Evolutionary conservation across 2,888 invertebrate species (phyloP).

Genomic region (Epiblema foenella): DNA sequence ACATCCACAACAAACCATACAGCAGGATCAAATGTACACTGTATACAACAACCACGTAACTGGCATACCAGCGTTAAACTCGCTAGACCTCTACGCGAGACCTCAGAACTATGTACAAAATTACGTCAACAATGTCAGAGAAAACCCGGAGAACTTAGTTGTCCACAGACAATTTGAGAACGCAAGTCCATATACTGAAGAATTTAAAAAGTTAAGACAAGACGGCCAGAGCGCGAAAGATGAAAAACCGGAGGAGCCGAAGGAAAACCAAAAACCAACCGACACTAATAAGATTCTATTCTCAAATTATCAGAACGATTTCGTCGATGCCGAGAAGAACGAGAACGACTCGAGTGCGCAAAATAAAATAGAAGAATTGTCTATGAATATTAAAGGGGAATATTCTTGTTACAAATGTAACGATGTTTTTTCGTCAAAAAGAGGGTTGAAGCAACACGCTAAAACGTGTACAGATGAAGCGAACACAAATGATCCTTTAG

Average conservation of each 20-base stretch:
- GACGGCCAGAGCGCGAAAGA: conserved; percentile 57
- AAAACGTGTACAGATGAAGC: conserved; percentile 65
- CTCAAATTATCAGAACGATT: conserved; percentile 54
- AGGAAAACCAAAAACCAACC: conserved; percentile 72
- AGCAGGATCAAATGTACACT: conserved; percentile 65
- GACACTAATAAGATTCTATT: conserved; percentile 72
- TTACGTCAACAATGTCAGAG: conserved; percentile 58
- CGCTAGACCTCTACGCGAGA: conserved; percentile 66
- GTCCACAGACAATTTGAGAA: conserved; percentile 72
- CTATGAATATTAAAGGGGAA: conserved; percentile 73
- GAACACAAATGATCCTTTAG: conserved; percentile 53
- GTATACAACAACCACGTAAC: conserved; percentile 64
- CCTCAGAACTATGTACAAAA: conserved; percentile 67
- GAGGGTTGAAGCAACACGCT: conserved; percentile 72
- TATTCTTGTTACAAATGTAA: conserved; percentile 75
- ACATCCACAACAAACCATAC: conserved; percentile 54
- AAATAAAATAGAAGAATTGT: conserved; percentile 66
- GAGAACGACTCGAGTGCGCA: conserved; percentile 58
- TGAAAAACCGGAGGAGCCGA: conserved; percentile 66
- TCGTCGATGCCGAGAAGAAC: conserved; percentile 51
- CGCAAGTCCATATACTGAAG: conserved; percentile 64
- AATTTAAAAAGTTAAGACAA: conserved; percentile 65
- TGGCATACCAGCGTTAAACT: conserved; percentile 61
- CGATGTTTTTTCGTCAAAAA: conserved; percentile 70
- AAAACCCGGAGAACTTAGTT: conserved; percentile 77